Percentiles rank a stretch among this genome's conserved stretches.
Evolutionary conservation across 2,113 vertebrate species (phyloP).

Genomic region (Barbus barbus): DNA sequence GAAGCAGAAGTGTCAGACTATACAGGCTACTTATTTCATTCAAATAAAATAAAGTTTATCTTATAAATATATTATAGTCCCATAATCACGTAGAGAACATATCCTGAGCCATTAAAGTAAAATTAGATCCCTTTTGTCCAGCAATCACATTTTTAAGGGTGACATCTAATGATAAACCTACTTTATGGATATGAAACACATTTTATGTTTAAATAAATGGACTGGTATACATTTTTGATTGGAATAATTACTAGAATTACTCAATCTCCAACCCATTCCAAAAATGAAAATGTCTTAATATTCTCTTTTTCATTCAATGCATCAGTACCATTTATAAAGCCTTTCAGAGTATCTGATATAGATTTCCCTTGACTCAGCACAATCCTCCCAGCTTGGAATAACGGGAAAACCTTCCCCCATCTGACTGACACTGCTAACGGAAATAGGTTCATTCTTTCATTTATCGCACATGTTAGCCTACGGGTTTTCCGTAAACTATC

Average conservation of each 20-base stretch:
- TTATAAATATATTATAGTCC: no score
- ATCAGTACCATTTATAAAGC: not conserved
- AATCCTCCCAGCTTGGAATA: conserved; percentile 36
- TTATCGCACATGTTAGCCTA: not conserved
- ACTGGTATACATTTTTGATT: not conserved
- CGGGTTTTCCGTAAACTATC: not conserved
- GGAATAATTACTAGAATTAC: not conserved
- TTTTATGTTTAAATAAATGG: not conserved
- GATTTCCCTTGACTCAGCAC: conserved; percentile 52
- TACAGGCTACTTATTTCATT: no score
- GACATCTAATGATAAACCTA: no score
- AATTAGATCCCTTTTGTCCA: no score
- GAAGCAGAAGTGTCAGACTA: no score
- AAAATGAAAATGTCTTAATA: not conserved
- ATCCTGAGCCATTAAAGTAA: no score
- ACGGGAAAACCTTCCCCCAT: conserved; percentile 25
- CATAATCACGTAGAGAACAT: no score
- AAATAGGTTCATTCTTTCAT: conserved; percentile 9
- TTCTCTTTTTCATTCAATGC: not conserved
- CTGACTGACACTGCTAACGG: not conserved
- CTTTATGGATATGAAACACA: not conserved
- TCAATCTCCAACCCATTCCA: not conserved
- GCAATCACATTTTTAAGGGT: no score
- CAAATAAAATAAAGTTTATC: no score
- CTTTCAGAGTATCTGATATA: not conserved